Conservation (phyloP, 2,797 vertebrate species). For the Manis pentadactyla region DNA sequence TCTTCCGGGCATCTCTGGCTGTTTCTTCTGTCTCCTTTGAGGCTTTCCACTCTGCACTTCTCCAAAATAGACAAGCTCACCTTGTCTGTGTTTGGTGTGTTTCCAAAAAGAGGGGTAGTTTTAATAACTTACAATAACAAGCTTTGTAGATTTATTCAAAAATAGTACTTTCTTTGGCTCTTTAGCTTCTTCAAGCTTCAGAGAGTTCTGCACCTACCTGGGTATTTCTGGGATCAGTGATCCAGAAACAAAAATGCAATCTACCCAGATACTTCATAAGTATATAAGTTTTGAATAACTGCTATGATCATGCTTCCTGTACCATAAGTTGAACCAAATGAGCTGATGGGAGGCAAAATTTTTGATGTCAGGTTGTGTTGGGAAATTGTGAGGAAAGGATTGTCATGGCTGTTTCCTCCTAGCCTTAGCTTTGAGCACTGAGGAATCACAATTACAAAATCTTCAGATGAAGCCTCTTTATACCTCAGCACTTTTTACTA, state of each 20-base stretch:
- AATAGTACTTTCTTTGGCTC: neutral
- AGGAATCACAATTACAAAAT: neutral
- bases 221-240: neutral
- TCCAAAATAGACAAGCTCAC: too few relatives aligned
- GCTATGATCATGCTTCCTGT: neutral
- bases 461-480: neutral
- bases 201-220: neutral
- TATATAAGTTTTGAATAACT: neutral
- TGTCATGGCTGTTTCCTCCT: neutral
- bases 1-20: too few relatives aligned
- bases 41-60: too few relatives aligned
- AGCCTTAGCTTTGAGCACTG: neutral
- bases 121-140: neutral
- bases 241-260: neutral
- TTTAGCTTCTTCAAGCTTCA: neutral
- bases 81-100: neutral
- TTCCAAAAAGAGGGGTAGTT: neutral
- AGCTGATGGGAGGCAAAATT: neutral
- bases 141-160: neutral
- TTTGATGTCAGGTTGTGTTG: neutral
- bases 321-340: neutral
- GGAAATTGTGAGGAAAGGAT: neutral
- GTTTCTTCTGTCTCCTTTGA: too few relatives aligned
- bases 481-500: neutral
- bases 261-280: neutral